Conservation (phyloP, 2,888 invertebrate genomes). For the Sminthurides aquaticus region DNA sequence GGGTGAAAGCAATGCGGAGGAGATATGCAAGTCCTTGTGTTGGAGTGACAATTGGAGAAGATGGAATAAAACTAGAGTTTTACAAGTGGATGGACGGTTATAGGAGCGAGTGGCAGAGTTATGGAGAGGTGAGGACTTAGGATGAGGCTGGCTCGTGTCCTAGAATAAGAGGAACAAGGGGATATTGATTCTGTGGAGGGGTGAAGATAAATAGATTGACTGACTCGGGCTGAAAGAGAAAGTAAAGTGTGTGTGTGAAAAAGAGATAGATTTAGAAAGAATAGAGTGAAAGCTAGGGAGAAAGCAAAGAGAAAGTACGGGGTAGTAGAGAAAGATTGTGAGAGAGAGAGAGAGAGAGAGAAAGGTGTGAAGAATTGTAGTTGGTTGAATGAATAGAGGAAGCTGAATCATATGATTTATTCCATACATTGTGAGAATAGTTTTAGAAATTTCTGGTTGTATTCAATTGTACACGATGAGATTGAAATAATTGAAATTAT, state of each 20-base stretch:
- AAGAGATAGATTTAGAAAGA: too few species aligned
- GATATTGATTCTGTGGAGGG: background rate
- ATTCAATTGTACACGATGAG: background rate
- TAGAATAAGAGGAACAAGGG: background rate
- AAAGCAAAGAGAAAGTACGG: background rate
- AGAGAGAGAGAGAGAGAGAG: conserved; percentile 4
- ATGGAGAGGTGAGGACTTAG: too few species aligned
- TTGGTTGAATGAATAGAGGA: background rate
- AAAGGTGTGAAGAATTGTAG: background rate
- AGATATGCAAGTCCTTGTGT: too few species aligned
- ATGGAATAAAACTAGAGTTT: too few species aligned
- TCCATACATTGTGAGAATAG: background rate
- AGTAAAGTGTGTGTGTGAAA: background rate
- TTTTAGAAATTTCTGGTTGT: background rate
- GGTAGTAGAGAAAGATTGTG: conserved; percentile 6
- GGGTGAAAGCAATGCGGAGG: too few species aligned
- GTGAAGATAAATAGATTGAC: background rate
- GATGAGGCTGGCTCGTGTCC: too few species aligned
- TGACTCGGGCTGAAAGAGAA: background rate
- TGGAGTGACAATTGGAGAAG: too few species aligned
- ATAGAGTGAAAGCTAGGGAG: background rate
- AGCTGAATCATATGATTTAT: background rate
- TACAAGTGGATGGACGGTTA: too few species aligned
- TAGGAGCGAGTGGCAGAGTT: too few species aligned
- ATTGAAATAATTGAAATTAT: background rate